A percentile compares a stretch with the other conserved stretches of the same genome.
These are phyloP conservation scores for Papilio elwesi DNA, from an alignment of 2,888 invertebrate species.

Conservation along the genomic window DNA sequence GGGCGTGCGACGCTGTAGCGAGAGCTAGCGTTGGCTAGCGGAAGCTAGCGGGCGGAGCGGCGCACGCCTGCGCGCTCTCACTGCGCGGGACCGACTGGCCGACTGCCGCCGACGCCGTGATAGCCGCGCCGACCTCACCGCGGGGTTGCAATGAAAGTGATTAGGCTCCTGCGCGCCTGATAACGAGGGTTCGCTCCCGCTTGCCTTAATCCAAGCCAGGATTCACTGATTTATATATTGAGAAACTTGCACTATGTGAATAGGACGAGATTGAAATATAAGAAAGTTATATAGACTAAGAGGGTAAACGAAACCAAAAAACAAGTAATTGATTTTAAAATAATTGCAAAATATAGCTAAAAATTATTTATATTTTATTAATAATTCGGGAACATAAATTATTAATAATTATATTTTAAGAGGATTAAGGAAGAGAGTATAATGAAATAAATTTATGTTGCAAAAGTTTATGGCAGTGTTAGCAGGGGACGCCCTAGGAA, in stretches of 20 bases:
- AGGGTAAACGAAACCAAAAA: no score
- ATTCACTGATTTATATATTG: neutral
- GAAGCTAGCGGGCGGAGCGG: slow-evolving; percentile 41
- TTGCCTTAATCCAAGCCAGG: slow-evolving; percentile 14
- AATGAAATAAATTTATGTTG: no score
- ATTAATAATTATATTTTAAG: no score
- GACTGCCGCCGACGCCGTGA: slow-evolving; percentile 58
- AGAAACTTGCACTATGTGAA: neutral
- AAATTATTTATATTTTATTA: no score
- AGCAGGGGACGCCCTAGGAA: no score
- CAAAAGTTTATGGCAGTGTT: no score
- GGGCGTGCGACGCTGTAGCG: slow-evolving; percentile 49
- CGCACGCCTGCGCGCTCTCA: slow-evolving; percentile 57
- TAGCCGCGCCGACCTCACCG: slow-evolving; percentile 68
- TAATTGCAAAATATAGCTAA: no score
- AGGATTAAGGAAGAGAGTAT: no score
- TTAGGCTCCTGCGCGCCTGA: slow-evolving; percentile 77
- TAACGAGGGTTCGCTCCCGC: slow-evolving; percentile 68
- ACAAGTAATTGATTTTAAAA: no score
- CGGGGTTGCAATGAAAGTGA: slow-evolving; percentile 82
- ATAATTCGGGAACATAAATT: no score
- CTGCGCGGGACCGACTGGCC: slow-evolving; percentile 53
- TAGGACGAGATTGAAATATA: neutral
- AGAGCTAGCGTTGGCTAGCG: slow-evolving; percentile 15
- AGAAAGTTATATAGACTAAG: no score